A percentile compares a stretch with the other conserved stretches of the same genome.
Conservation (phyloP, 2,888 invertebrate species). For the Barypeithes pellucidus region DNA sequence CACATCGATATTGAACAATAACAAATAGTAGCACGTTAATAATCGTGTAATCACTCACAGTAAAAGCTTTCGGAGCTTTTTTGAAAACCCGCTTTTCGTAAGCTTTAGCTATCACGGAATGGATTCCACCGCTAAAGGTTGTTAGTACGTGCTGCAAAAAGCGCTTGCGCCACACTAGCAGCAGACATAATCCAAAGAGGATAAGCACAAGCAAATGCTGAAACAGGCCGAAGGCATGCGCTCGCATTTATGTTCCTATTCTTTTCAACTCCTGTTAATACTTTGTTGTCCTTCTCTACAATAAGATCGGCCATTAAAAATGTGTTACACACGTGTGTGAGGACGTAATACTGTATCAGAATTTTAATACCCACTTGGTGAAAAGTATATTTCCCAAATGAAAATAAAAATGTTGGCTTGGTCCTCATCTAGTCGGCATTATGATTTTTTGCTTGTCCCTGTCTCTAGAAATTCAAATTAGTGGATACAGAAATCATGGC, state of each 20-base stretch:
- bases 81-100: slow-evolving; percentile 51
- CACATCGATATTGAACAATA: slow-evolving; percentile 20
- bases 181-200: slow-evolving; percentile 41
- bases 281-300: slow-evolving; percentile 26
- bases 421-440: too few species aligned
- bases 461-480: too few species aligned
- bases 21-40: slow-evolving; percentile 11
- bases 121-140: slow-evolving; percentile 46
- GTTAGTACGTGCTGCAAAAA: slow-evolving; percentile 31
- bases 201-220: slow-evolving; percentile 51
- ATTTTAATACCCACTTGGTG: slow-evolving; percentile 41
- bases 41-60: slow-evolving; percentile 25
- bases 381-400: slow-evolving; percentile 22
- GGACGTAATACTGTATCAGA: slow-evolving; percentile 40
- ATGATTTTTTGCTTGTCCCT: too few species aligned
- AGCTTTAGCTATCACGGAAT: slow-evolving; percentile 51
- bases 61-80: slow-evolving; percentile 34
- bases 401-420: slow-evolving; percentile 9
- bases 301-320: slow-evolving; percentile 52
- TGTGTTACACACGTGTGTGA: slow-evolving; percentile 34
- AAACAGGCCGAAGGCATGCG: slow-evolving; percentile 50
- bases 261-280: slow-evolving; percentile 27
- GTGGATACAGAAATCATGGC: too few species aligned
- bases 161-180: slow-evolving; percentile 52
- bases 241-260: slow-evolving; percentile 33